Evolutionary conservation across 2,888 invertebrate species (phyloP).

Genomic region (Pinctada fucata): DNA sequence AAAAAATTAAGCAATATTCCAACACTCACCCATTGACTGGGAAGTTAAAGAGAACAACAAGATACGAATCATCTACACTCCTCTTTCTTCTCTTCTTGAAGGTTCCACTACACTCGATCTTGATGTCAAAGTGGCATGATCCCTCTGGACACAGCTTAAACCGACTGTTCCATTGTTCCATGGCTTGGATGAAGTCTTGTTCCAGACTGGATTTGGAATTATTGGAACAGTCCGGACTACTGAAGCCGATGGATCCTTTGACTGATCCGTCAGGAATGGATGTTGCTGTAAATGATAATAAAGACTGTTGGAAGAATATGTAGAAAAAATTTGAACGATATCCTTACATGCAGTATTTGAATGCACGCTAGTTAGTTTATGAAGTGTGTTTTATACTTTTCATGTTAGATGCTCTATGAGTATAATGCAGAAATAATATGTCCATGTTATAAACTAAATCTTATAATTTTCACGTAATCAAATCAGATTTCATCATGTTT

Average conservation of each 20-base stretch:
- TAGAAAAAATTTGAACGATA: not conserved
- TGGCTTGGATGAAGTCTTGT: slow-evolving; percentile 40
- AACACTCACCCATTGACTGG: slow-evolving; percentile 52
- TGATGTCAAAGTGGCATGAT: slow-evolving; percentile 50
- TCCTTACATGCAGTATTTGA: not conserved
- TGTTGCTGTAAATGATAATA: slow-evolving; percentile 37
- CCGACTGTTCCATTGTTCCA: slow-evolving; percentile 48
- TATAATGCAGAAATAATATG: too few relatives aligned
- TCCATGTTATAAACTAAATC: too few relatives aligned
- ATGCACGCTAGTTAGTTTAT: too few relatives aligned
- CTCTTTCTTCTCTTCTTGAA: slow-evolving; percentile 28
- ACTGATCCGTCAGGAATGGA: slow-evolving; percentile 44
- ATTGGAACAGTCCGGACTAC: slow-evolving; percentile 55
- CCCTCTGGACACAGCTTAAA: slow-evolving; percentile 54
- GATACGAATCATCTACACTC: slow-evolving; percentile 44
- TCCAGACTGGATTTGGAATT: slow-evolving; percentile 42
- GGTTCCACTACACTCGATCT: slow-evolving; percentile 52
- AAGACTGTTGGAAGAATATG: too few relatives aligned
- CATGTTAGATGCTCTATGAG: too few relatives aligned
- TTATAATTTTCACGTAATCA: too few relatives aligned
- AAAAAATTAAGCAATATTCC: not conserved
- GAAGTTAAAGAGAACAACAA: slow-evolving; percentile 47
- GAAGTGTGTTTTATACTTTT: too few relatives aligned
- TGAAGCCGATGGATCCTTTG: slow-evolving; percentile 50
- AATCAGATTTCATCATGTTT: too few relatives aligned